Evolutionary conservation across 1,140 invertebrate species (phyloP).

Genomic region (Drosophila albomicans): DNA sequence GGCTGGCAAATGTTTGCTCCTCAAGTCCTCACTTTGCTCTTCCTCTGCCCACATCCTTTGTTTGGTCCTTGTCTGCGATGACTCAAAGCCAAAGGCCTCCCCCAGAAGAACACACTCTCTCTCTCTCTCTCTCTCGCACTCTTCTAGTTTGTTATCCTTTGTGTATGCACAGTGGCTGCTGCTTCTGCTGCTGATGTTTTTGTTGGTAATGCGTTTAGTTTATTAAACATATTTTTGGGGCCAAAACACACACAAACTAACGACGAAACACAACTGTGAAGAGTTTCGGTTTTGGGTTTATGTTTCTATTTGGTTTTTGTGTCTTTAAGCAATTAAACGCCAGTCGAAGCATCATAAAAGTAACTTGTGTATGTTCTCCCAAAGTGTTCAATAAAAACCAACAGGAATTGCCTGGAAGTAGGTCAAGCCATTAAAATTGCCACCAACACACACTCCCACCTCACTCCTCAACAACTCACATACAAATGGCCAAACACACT

Average conservation of each 20-base stretch:
- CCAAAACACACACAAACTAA: constrained; percentile 9
- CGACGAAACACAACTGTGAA: constrained; percentile 28
- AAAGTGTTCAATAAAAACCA: constrained; percentile 73
- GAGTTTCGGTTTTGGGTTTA: constrained; percentile 1
- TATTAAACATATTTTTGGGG: constrained; percentile 79
- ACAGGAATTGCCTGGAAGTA: constrained; percentile 52
- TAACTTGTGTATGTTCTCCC: constrained; percentile 28
- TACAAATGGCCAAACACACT: constrained; percentile 4
- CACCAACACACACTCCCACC: constrained; percentile 20
- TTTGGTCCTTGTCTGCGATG: constrained; percentile 34
- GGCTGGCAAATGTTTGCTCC: constrained; percentile 24
- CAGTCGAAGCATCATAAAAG: constrained; percentile 6
- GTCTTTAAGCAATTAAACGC: constrained; percentile 52
- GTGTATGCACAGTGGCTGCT: constrained; percentile 64
- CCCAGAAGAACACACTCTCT: not conserved
- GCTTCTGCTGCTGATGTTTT: constrained; percentile 56
- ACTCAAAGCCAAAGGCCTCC: constrained; percentile 3
- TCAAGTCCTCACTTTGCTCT: constrained; percentile 29
- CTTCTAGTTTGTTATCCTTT: constrained; percentile 17
- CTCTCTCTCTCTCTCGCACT: not conserved
- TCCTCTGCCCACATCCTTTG: not conserved
- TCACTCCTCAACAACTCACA: constrained; percentile 25
- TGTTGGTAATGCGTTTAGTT: constrained; percentile 75
- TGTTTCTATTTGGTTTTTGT: constrained; percentile 9
- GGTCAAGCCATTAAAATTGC: constrained; percentile 78